Conservation (phyloP, 2,113 vertebrate species). For the Colius striatus region DNA sequence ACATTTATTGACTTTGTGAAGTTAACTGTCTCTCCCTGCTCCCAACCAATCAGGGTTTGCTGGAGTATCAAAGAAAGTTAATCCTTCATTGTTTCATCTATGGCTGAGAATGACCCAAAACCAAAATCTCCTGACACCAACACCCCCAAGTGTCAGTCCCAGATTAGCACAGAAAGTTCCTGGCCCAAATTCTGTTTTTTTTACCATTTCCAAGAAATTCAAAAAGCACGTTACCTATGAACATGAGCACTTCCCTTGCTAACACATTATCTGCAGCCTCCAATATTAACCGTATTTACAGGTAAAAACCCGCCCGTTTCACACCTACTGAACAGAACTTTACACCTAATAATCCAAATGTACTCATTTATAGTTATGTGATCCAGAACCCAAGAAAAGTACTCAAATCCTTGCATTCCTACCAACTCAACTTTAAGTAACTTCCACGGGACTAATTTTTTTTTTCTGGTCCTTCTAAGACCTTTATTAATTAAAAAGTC, state of each 20-base stretch:
- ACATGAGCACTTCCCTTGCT: neutral
- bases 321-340: neutral
- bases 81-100: conserved; percentile 29
- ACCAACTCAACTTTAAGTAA: conserved; percentile 1
- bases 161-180: conserved; percentile 19
- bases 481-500: conserved; percentile 66
- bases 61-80: neutral
- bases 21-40: conserved; percentile 3
- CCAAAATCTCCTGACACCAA: conserved; percentile 35
- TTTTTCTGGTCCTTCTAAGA: neutral
- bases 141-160: neutral
- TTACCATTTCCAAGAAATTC: neutral
- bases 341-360: neutral
- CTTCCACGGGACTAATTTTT: neutral
- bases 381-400: neutral
- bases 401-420: neutral
- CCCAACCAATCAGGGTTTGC: neutral
- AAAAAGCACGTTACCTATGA: conserved; percentile 15
- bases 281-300: neutral
- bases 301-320: neutral
- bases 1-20: conserved; percentile 44
- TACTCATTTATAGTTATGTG: neutral
- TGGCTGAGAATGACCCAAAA: conserved; percentile 25
- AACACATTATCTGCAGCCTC: neutral
- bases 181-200: neutral